Percentiles rank a stretch among this genome's conserved stretches.
Evolutionary conservation across 2,113 vertebrate genomes (phyloP).

Genomic region (Ctenodactylus gundi): DNA sequence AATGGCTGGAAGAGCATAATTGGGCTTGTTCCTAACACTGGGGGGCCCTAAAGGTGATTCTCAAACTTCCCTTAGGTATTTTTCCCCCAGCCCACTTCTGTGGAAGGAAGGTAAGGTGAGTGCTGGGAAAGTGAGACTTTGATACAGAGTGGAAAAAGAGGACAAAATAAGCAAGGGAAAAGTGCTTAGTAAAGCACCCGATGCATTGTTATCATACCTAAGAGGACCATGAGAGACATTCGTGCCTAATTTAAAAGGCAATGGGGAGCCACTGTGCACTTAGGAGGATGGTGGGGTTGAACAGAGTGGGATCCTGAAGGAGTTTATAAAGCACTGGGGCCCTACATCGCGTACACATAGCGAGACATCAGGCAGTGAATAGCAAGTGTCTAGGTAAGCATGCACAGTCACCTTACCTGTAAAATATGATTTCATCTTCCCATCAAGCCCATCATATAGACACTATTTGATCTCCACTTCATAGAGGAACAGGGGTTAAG

Average conservation of each 20-base stretch:
- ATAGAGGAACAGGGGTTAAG: not conserved
- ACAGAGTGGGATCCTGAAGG: conserved; percentile 21
- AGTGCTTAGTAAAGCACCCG: not conserved
- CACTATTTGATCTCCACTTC: not conserved
- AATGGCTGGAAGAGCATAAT: conserved; percentile 74
- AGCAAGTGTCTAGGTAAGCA: not conserved
- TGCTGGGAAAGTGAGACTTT: not conserved
- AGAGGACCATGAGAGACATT: not conserved
- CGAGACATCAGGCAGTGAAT: not conserved
- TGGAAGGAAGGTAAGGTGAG: not conserved
- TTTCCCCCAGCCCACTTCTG: not conserved
- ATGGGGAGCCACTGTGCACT: not conserved
- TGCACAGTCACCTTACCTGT: not conserved
- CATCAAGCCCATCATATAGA: not conserved
- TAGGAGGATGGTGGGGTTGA: not conserved
- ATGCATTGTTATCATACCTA: not conserved
- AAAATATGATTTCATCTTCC: not conserved
- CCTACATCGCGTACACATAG: not conserved
- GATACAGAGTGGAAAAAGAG: not conserved
- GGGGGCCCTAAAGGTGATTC: conserved; percentile 42
- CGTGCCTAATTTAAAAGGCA: not conserved
- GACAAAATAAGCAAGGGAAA: not conserved
- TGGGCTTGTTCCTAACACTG: conserved; percentile 63
- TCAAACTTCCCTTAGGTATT: not conserved
- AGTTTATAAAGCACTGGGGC: not conserved